Evolutionary conservation across 2,797 vertebrate genomes (phyloP).

Genomic region (Phylloscopus collybita): DNA sequence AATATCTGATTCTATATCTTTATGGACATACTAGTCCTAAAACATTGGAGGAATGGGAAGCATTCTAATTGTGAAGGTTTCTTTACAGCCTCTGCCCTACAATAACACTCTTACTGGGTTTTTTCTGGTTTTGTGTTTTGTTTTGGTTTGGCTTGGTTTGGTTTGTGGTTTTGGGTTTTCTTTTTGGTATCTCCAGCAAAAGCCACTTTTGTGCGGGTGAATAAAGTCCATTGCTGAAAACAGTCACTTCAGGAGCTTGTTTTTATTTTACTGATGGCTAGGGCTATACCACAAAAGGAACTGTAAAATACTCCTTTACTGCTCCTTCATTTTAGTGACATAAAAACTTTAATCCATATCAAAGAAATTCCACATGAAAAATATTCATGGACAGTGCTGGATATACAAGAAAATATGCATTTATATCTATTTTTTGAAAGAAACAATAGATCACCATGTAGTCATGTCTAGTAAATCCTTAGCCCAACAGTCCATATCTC

Average conservation of each 20-base stretch:
- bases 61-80: not conserved
- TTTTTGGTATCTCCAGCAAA: not conserved
- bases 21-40: not conserved
- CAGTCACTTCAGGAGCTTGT: slow-evolving; percentile 39
- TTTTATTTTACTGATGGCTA: slow-evolving; percentile 24
- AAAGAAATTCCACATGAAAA: slow-evolving; percentile 20
- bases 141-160: no score
- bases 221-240: slow-evolving; percentile 38
- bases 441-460: not conserved
- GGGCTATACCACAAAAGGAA: not conserved
- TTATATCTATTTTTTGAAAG: not conserved
- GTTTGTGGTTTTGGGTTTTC: not conserved
- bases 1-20: not conserved
- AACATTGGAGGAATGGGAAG: not conserved
- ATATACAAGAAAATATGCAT: not conserved
- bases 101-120: not conserved
- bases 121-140: not conserved
- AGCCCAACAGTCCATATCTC: not conserved
- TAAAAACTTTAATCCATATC: not conserved
- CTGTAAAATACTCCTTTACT: slow-evolving; percentile 26
- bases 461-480: not conserved
- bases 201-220: not conserved
- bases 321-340: slow-evolving; percentile 1
- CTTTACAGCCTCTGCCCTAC: not conserved
- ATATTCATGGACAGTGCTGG: not conserved